Evolutionary conservation across 2,113 vertebrate species (phyloP), one percentile per base, ranked within the genome.

Genomic region (Origma solitaria): DNA sequence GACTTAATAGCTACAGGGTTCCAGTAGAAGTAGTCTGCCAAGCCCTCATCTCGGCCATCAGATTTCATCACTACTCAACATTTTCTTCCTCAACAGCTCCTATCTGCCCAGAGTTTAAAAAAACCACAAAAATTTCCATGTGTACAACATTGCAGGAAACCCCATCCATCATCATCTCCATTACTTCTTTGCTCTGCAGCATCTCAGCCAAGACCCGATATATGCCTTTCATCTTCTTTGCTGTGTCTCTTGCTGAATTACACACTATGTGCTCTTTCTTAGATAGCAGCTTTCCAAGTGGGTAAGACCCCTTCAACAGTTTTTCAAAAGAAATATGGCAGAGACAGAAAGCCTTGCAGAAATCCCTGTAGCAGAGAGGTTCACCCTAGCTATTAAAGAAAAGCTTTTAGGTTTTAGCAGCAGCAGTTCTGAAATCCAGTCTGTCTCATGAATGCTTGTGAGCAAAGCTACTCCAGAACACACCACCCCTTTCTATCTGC

Each of bases 111-210:
- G 5, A 66, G 37, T 35, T 80, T 53, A 25, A 81, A 92, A 86
- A 45, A 18, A 0, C 2, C 7, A 8, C 4, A 8, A 2, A 23
- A 62, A n/a, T 62, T 65, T 66, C 25, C 28, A 1, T 35, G 58
- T 4, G 7, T 6, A 89, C 24, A 73, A 53, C 2, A 3, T 1
- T 57, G 20, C 50, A 73, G 45, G 17, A 94, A 84, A 69, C 58
- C 22, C 60, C 8, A 45, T 38, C 38, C 25, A 84, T 31, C 50
- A 66, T 35, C 25, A 93, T 14, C 31, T 57, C 45, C 51, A 50
- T 65, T 53, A 80, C 3, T 69, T 5, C 28, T 42, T 50, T 44
- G 37, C 23, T 80, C 21, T 77, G 21, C 30, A 89, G 31, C 42
- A 68, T 68, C 33, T 33, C 72, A 64, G 30, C 24, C 72, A 86